Base-by-base conservation (phyloP, 2,113 vertebrate genomes). In the Trogon melanurus region DNA sequence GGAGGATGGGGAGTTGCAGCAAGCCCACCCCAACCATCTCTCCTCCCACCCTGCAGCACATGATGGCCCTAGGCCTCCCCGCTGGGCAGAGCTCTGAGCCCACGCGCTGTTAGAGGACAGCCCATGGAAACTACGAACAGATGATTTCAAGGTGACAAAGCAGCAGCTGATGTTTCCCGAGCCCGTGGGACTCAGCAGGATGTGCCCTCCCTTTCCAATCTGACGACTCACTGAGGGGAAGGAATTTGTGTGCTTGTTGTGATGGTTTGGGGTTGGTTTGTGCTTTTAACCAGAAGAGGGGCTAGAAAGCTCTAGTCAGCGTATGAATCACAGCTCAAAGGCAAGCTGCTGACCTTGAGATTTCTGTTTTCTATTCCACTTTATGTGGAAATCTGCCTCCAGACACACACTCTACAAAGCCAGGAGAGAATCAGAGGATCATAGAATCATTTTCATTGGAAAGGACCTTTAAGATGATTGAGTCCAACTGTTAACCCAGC, bases 111-210 rank as follows among this genome's bases (percentile, higher is more conserved):
- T 69, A 71, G 38, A 85, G 89, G 47, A 61, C 75, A 88, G 48
- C 47, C 50, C 54, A 47, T 62, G 85, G 94, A 95, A 97, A 96
- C 36, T 76, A 30, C 47, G 47, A 71, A 53, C 1, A 5, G 88
- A 92, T 93, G 54, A 95, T 16, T 81, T 78, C 48, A 87, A 94
- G 84, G 86, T 96, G 93, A 95, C 92, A 80, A 95, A 94, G 76
- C 85, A 85, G 81, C 91, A 83, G 79, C 81, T 93, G 95, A 96
- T 91, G 69, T 18, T 91, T 93, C 87, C 15, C 0, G 0, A 79
- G 62, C 21, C 18, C 0, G 0, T 13, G 14, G 41, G 20, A 69
- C 38, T 61, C 62, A 34, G 47, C 36, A 56, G 27, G 41, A 54
- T 1, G 0, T 23, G 16, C 18, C 32, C 13, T 3, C 2, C 5